Base-by-base conservation (phyloP, 2,888 invertebrate species). In the Aspidiotus destructor region DNA sequence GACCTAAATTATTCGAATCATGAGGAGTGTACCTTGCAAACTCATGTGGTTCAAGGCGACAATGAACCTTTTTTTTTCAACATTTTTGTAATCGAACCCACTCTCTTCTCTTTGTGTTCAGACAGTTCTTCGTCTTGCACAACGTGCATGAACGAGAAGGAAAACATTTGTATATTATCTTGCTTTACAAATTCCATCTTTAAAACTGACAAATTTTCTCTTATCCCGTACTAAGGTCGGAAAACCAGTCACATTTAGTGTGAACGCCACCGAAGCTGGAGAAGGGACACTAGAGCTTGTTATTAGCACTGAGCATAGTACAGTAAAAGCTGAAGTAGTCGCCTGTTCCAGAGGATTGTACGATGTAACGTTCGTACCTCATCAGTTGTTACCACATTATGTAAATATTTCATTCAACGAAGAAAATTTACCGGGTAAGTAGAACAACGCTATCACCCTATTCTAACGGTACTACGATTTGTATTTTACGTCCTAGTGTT, bases 321-420 rank as follows among this genome's bases (percentile, higher is more conserved):
- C 93, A 2, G 91, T 94, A 2, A 90, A 94, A 77, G 91, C 91
- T 2, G 84, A 91, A 82, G 90, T 91, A 16, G 88, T 89, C 0
- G 93, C 93, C 7, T 89, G 92, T 74, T 91, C 93, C 3, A 84
- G 94, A 41, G 94, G 94, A 0, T 81, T 94, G 0, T 94, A 94
- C 76, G 92, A 93, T 75, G 93, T 94, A 2, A 93, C 93, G 0
- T 94, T 93, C 77, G 85, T 93, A 28, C 94, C 95, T 0, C 89
- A 92, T 76, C 88, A 89, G n/a, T 84, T 88, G 42, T 89, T 89
- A 73, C 85, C 92, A 8, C 94, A 95, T 77, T 92, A 88, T 74
- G 92, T 95, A 13, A 93, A 92, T 71, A 93, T 95, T 72, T 92
- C 92, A 0, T 95, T 95, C 79, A 95, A 95, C 76, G 94, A 94